Conservation (phyloP, 2,113 vertebrate species). For the Paralichthys olivaceus region DNA sequence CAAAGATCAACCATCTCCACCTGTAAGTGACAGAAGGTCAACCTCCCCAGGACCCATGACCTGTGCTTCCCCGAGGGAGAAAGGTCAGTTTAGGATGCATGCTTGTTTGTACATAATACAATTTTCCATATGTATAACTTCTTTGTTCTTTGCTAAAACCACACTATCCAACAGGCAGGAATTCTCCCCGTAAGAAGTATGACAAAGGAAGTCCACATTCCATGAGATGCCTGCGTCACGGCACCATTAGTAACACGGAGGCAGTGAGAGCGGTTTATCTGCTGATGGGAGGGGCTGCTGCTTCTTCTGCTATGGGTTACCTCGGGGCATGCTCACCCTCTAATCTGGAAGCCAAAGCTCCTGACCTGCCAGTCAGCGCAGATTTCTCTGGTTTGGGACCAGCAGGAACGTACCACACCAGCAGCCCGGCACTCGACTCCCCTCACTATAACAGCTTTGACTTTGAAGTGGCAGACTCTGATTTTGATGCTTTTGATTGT, state of each 20-base stretch:
- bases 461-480: constrained; percentile 83
- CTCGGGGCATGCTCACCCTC: constrained; percentile 76
- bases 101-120: background rate
- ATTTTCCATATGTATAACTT: background rate
- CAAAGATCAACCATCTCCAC: constrained; percentile 69
- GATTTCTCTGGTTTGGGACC: constrained; percentile 79
- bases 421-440: constrained; percentile 63
- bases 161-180: constrained; percentile 48
- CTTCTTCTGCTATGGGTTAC: constrained; percentile 84
- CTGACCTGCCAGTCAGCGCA: constrained; percentile 69
- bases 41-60: constrained; percentile 46
- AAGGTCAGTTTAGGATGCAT: constrained; percentile 34
- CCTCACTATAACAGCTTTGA: constrained; percentile 82
- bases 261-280: constrained; percentile 82
- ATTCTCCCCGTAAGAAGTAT: constrained; percentile 52
- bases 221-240: constrained; percentile 82
- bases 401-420: constrained; percentile 69
- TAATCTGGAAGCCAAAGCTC: constrained; percentile 64
- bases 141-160: background rate
- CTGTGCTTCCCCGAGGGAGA: constrained; percentile 44
- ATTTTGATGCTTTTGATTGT: constrained; percentile 85
- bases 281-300: constrained; percentile 85
- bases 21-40: constrained; percentile 50
- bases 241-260: constrained; percentile 75
- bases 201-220: constrained; percentile 45